phyloP scores from a whole-genome alignment of 2,888 invertebrate genomes.

The Bruchidius siliquastri region DNA sequence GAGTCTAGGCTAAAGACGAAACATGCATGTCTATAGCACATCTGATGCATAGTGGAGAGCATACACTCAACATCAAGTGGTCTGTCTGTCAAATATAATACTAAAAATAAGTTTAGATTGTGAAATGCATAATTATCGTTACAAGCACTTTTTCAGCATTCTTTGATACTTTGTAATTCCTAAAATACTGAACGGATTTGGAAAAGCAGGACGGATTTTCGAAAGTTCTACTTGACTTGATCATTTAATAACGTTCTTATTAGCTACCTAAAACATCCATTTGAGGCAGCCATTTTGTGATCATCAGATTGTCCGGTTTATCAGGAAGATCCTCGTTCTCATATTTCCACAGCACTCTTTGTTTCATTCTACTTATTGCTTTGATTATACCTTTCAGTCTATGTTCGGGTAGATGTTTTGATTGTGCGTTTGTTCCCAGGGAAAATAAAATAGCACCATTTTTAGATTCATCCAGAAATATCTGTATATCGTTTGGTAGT shows the following conservation, averaged over 20 bases:
- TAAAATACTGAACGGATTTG: too few relatives aligned
- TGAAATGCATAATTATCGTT: too few relatives aligned
- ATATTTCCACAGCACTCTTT: slow-evolving; percentile 48
- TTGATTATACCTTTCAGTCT: slow-evolving; percentile 34
- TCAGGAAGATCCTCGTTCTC: slow-evolving; percentile 34
- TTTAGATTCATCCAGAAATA: slow-evolving; percentile 38
- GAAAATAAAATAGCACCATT: slow-evolving; percentile 45
- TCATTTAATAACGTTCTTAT: not conserved
- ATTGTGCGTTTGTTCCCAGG: slow-evolving; percentile 45
- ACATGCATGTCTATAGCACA: too few relatives aligned
- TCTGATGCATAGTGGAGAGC: too few relatives aligned
- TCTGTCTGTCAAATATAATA: too few relatives aligned
- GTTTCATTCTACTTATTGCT: slow-evolving; percentile 41
- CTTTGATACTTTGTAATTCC: too few relatives aligned
- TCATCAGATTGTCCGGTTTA: slow-evolving; percentile 36
- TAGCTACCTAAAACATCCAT: slow-evolving; percentile 5
- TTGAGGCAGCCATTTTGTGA: not conserved
- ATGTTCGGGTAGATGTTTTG: slow-evolving; percentile 33
- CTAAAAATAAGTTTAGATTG: too few relatives aligned
- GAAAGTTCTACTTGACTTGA: too few relatives aligned
- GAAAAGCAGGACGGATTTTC: too few relatives aligned
- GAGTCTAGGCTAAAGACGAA: too few relatives aligned
- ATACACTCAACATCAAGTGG: too few relatives aligned
- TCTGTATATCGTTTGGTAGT: slow-evolving; percentile 35
- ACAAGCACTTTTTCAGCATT: too few relatives aligned